Evolutionary conservation across 1,140 invertebrate species (phyloP), one percentile per base, ranked within the genome.

Genomic region (Sarcophaga peregrina): DNA sequence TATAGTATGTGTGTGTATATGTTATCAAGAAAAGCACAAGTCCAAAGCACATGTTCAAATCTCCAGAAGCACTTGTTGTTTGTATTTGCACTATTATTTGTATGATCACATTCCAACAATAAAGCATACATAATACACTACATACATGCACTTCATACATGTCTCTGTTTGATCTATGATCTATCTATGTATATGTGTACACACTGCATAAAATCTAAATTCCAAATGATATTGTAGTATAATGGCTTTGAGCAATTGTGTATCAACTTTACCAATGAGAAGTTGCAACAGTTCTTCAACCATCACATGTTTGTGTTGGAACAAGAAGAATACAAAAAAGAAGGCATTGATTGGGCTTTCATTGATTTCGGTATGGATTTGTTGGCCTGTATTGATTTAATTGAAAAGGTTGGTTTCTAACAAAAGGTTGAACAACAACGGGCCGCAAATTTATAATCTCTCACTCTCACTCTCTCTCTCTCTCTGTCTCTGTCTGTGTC

Each of bases 241-340:
- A 99, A 99, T 93, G 97, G 97, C 91, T 99, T 99, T 92, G 98
- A 99, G 92, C 98, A 99, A 94, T 94, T 99, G 92, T 96, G 98
- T 93, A 99, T 99, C 95, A 98, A 99, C 94, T 98, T 98, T 92
- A 98, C 97, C 92, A 98, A 98, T 92, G 97, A 98, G 92, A 97
- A 98, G 93, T 94, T 98, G 84, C 97, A 98, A 93, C 97, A 98
- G 93, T 98, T 98, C 93, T 98, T 98, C 95, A 98, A 98, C 92
- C 97, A 98, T 92, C 96, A 98, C 94, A 98, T 98, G 97, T 98
- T 98, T 92, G 97, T 98, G 85, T 93, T 98, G 90, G 97, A 98
- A 92, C 97, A 98, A 95, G 96, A 98, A 93, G 97, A 98, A 90
- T 99, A 98, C 93, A 97, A 96, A 90, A 95, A 93, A 90, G 97